Conservation (phyloP, 2,797 vertebrate species). For the Pteronotus mesoamericanus region DNA sequence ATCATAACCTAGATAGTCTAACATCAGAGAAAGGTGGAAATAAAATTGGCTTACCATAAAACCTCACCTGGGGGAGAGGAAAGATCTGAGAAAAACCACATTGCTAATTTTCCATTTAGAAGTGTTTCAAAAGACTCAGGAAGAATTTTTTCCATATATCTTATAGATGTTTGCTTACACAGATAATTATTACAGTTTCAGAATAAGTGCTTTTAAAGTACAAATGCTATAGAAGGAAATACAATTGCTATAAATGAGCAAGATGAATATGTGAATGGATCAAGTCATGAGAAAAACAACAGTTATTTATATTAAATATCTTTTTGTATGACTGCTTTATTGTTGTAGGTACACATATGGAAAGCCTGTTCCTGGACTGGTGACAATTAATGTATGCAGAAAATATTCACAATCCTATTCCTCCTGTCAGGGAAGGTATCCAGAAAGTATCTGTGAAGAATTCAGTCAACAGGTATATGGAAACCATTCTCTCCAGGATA, state of each 20-base stretch:
- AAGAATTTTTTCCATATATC: background rate
- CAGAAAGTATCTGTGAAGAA: slow-evolving; percentile 75
- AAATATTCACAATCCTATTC: rapidly evolving
- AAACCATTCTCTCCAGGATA: background rate
- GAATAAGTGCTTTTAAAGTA: background rate
- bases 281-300: background rate
- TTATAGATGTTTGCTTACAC: background rate
- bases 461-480: slow-evolving; percentile 78
- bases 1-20: background rate
- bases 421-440: background rate
- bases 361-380: slow-evolving; percentile 78
- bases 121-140: background rate
- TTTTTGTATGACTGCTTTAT: background rate
- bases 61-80: background rate
- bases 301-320: background rate
- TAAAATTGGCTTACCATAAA: background rate
- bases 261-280: background rate
- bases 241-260: background rate
- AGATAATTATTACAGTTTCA: background rate
- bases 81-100: background rate
- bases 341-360: slow-evolving; percentile 81
- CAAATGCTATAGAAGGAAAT: background rate
- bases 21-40: background rate
- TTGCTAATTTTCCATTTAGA: background rate
- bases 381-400: slow-evolving; percentile 76